phyloP scores from a whole-genome alignment of 2,797 vertebrate species.

The Setipinna tenuifilis region DNA sequence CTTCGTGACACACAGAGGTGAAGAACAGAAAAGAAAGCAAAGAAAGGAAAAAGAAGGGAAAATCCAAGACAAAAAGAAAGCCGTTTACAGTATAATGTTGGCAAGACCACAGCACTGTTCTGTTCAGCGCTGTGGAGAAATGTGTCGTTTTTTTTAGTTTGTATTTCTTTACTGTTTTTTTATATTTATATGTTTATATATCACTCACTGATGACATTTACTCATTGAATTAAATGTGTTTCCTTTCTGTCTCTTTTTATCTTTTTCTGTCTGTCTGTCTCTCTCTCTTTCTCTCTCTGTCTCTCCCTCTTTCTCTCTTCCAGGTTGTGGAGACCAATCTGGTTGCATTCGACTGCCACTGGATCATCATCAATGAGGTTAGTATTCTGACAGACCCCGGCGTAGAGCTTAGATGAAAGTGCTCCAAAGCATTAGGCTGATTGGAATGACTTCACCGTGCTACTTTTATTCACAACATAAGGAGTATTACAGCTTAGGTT shows the following conservation, averaged over 20 bases:
- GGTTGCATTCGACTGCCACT: constrained; percentile 98
- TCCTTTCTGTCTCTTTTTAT: neutral
- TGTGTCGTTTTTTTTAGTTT: neutral
- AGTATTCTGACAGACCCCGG: constrained; percentile 57
- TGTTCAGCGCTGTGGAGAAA: neutral
- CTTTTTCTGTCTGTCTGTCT: neutral
- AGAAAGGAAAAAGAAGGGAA: constrained; percentile 26
- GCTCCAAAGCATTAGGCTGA: neutral
- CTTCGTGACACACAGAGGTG: neutral
- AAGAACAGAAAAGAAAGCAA: constrained; percentile 24
- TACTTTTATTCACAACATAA: neutral
- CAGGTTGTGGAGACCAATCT: constrained; percentile 99
- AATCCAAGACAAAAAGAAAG: constrained; percentile 26
- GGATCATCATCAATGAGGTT: constrained; percentile 99
- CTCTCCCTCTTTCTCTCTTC: constrained; percentile 57
- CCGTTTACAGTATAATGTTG: neutral
- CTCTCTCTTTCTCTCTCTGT: constrained; percentile 26
- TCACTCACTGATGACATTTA: neutral
- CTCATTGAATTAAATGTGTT: neutral
- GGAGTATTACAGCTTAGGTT: neutral
- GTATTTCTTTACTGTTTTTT: too few species aligned
- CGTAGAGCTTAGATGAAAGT: neutral
- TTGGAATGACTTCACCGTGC: neutral
- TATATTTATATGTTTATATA: neutral
- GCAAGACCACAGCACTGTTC: neutral